Percentiles rank a stretch among this genome's conserved stretches.
phyloP scores from a whole-genome alignment of 1,140 invertebrate species.

The Mactra quadrangularis region DNA sequence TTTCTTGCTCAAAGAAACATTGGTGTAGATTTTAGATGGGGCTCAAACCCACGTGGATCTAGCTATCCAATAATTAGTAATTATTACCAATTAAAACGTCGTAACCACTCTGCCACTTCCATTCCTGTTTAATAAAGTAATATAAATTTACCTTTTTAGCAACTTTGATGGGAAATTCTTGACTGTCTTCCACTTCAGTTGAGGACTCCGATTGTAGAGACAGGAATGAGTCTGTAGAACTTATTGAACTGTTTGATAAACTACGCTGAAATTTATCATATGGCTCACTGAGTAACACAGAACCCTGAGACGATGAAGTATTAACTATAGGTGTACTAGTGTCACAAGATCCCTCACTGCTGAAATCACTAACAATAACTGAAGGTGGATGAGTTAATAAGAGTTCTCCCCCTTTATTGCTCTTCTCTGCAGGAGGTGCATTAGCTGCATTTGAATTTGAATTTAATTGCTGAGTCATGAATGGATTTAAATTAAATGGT shows the following conservation, averaged over 20 bases:
- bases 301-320: neutral
- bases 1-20: no score
- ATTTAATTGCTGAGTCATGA: neutral
- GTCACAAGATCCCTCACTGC: conserved; percentile 31
- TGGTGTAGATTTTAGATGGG: no score
- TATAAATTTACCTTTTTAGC: conserved; percentile 36
- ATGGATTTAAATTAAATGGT: neutral
- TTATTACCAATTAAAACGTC: no score
- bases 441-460: neutral
- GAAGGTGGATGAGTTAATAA: conserved; percentile 30
- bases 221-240: conserved; percentile 39
- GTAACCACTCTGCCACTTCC: no score
- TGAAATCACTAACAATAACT: conserved; percentile 66
- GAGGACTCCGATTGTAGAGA: conserved; percentile 62
- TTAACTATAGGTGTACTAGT: conserved; percentile 15
- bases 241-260: conserved; percentile 52
- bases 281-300: conserved; percentile 22
- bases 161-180: conserved; percentile 14
- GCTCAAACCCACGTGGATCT: no score
- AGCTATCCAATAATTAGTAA: no score
- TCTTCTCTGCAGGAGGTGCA: neutral
- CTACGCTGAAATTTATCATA: conserved; percentile 27
- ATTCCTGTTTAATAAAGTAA: neutral
- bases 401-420: conserved; percentile 1
- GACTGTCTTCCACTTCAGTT: conserved; percentile 38